A percentile compares a stretch with the other conserved stretches of the same genome.
Conservation (phyloP, 2,113 vertebrate genomes). For the cat (Felis catus) region F.catus_Fca126_mat1.0 CM031416.1:6430001-6430500, state of each 20-base stretch:
- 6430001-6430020: neutral
- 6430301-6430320: rapidly evolving
- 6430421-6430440: neutral
- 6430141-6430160: too few relatives aligned
- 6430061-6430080: too few relatives aligned
- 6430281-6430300: rapidly evolving
- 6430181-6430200: neutral
- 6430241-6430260: neutral
- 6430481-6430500: neutral
- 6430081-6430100: neutral
- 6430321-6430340: neutral
- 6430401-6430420: neutral
- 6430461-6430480: neutral
- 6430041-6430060: neutral
- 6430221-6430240: neutral
- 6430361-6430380: neutral
- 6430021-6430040: neutral
- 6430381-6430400: neutral
- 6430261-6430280: neutral
- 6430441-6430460: neutral
- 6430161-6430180: neutral
- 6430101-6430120: neutral
- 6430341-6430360: neutral
- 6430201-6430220: neutral
- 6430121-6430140: neutral